A percentile compares a stretch with the other conserved stretches of the same genome.
Conservation (phyloP, 2,113 vertebrate genomes). For the Rhinolophus ferrumequinum region DNA sequence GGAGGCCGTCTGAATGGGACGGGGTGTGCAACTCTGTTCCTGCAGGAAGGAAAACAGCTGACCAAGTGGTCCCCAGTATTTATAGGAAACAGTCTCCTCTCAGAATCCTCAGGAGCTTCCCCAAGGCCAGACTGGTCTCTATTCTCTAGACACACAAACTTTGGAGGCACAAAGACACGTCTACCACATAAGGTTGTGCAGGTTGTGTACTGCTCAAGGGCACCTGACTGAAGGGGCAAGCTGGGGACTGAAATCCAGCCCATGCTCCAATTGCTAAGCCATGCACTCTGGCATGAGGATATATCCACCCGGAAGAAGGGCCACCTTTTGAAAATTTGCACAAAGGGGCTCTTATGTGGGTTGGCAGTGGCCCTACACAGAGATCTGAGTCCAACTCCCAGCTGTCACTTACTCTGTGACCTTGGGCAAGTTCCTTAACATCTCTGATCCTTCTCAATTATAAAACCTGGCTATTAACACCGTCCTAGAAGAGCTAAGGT, state of each 20-base stretch:
- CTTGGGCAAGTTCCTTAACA: neutral
- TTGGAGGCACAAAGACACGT: neutral
- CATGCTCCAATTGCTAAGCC: neutral
- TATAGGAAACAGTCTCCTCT: neutral
- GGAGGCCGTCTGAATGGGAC: neutral
- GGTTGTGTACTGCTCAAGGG: neutral
- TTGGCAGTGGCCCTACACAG: neutral
- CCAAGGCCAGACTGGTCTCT: neutral
- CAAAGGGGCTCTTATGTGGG: neutral
- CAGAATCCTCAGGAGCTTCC: neutral
- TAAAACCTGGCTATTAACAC: neutral
- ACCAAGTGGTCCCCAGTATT: neutral
- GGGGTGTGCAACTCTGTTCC: neutral
- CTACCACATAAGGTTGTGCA: neutral
- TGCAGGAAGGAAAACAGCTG: neutral
- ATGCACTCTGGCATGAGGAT: neutral
- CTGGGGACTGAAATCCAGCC: neutral
- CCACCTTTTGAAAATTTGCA: neutral
- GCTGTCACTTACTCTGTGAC: slow-evolving; percentile 26
- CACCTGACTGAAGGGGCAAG: neutral
- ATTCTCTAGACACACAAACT: neutral
- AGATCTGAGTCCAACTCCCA: neutral
- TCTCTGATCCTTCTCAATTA: neutral
- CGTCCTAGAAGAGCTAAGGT: neutral
- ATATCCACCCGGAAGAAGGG: neutral